Base-by-base conservation (phyloP, 2,797 vertebrate species). In the Epinephelus coioides region DNA sequence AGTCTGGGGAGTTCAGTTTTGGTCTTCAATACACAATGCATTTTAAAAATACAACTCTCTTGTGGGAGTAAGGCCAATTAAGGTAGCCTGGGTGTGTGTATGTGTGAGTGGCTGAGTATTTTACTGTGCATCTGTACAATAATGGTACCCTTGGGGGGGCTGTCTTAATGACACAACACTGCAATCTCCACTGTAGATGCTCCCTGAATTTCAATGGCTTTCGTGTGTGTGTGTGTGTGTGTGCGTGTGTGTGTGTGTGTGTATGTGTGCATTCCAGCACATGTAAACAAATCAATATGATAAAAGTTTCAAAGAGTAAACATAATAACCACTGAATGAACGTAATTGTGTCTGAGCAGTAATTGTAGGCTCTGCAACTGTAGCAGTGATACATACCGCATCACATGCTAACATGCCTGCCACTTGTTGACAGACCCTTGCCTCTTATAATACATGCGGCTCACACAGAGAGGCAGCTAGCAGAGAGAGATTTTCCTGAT, bases 131-230 rank as follows among this genome's bases (percentile, higher is more conserved):
- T 90, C 88, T 92, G 91, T 89, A 88, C 87, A 83, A 76, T 92
- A 91, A 94, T 84, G 83, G 79, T 70, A 79, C 92, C 90, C 91
- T 76, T 76, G 88, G 76, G 88, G 70, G 64, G 12, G 8, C 65
- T 90, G 81, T 88, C 81, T 92, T 92, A 94, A 94, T 91, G 91
- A 92, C 86, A 85, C 60, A 38, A 85, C 88, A 81, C 67, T 85
- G 85, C 89, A 91, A 91, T 94, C 82, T 90, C 73, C 69, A 78
- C 70, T 57, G 69, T 79, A 71, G 85, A 90, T 82, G 83, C 70
- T 71, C 21, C 27, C 67, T 84, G 90, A 83, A 91, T 91, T 85
- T 82, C 73, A 90, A 82, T 88, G 72, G 61, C 60, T 82, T 82
- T 55, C 74, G 34, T 69, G 64, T 64, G 30, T 47, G 23, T 40